phyloP scores from a whole-genome alignment of 1,140 invertebrate species.

The Hylyphantes graminicola region DNA sequence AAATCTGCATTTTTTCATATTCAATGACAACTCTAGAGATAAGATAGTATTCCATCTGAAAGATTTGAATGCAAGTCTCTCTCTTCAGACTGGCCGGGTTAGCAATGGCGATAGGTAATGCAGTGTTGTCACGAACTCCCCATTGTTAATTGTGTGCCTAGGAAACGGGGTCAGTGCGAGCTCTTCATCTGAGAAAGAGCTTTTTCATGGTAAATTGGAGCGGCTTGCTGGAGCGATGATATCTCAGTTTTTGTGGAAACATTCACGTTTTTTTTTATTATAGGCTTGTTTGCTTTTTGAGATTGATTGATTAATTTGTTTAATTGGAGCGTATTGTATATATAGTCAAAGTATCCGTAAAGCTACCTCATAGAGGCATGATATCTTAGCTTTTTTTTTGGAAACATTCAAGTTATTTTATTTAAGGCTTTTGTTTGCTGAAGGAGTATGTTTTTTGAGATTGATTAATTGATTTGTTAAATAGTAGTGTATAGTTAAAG shows the following conservation, averaged over 20 bases:
- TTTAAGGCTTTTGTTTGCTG: too few species aligned
- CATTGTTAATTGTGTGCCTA: slow-evolving; percentile 45
- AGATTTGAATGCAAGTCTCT: too few species aligned
- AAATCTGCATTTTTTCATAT: too few species aligned
- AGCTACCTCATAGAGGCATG: neutral
- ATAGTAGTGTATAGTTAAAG: too few species aligned
- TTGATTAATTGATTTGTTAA: too few species aligned
- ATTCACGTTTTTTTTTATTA: neutral
- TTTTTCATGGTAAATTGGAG: slow-evolving; percentile 1
- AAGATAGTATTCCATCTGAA: too few species aligned
- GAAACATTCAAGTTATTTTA: too few species aligned
- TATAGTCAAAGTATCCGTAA: neutral
- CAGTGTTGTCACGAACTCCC: slow-evolving; percentile 37
- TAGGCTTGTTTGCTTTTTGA: neutral
- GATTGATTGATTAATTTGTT: neutral
- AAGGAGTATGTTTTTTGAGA: too few species aligned
- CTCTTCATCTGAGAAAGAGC: slow-evolving; percentile 6
- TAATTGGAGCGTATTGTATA: neutral
- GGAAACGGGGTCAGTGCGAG: slow-evolving; percentile 31
- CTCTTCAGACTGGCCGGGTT: slow-evolving; percentile 37
- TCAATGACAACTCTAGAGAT: too few species aligned
- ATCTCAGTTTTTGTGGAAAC: neutral
- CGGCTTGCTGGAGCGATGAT: neutral
- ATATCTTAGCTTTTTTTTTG: too few species aligned
- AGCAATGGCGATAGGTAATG: slow-evolving; percentile 23